Conservation (phyloP, 2,888 invertebrate genomes). For the Trisateles emortualis region DNA sequence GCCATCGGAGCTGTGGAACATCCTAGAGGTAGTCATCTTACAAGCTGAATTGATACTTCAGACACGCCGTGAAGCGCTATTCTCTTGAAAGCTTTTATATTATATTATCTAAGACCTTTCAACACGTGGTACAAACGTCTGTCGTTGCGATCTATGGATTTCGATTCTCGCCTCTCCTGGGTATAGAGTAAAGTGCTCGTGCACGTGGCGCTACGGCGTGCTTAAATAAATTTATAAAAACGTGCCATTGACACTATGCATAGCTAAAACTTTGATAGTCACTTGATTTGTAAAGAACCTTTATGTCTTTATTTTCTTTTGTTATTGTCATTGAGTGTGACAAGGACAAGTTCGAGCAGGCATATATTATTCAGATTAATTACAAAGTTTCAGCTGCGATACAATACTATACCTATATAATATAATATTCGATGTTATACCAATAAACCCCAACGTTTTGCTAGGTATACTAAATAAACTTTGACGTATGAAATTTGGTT, state of each 20-base stretch:
- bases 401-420: background rate
- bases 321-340: constrained; percentile 4
- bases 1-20: constrained; percentile 73
- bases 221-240: constrained; percentile 63
- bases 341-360: background rate
- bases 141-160: constrained; percentile 80
- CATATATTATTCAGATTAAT: constrained; percentile 8
- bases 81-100: constrained; percentile 87
- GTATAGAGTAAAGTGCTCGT: constrained; percentile 62
- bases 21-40: constrained; percentile 79
- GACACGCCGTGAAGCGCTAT: constrained; percentile 80
- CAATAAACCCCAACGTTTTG: too few species aligned
- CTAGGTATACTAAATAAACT: too few species aligned
- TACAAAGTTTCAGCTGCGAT: background rate
- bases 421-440: background rate
- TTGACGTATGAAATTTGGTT: too few species aligned
- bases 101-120: constrained; percentile 85
- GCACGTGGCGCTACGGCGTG: constrained; percentile 53
- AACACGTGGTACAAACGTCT: constrained; percentile 82
- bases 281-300: constrained; percentile 16
- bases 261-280: constrained; percentile 22
- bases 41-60: constrained; percentile 86
- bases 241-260: constrained; percentile 54
- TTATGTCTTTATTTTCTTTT: background rate
- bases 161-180: constrained; percentile 75